Percentiles rank a stretch among this genome's conserved stretches.
These are phyloP conservation scores for Nasonia longicornis DNA, from an alignment of 1,140 invertebrate species.

Conservation along the genomic window DNA sequence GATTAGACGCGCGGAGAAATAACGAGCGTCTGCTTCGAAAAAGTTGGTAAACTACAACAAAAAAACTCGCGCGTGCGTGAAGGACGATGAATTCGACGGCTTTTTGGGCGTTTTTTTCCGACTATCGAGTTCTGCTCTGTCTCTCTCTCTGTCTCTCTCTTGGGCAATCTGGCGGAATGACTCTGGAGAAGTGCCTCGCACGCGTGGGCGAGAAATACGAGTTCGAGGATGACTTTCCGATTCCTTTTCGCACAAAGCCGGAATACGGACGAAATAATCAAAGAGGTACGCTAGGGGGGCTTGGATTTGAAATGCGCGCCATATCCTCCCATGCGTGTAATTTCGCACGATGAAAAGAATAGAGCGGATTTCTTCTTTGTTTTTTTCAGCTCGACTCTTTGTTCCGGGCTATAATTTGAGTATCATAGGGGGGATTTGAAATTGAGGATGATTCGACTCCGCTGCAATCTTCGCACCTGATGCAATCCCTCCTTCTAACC, in stretches of 20 bases:
- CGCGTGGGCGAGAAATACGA: slow-evolving; percentile 30
- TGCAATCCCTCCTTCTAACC: neutral
- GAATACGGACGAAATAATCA: neutral
- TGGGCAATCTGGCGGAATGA: slow-evolving; percentile 30
- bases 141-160: neutral
- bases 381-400: neutral
- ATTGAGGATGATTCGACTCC: neutral
- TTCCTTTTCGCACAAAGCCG: neutral
- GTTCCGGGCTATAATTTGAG: neutral
- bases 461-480: neutral
- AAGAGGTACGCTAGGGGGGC: too few species aligned
- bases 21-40: neutral
- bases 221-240: slow-evolving; percentile 9
- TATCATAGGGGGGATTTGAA: neutral
- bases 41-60: neutral
- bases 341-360: neutral
- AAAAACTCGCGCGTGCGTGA: too few species aligned
- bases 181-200: slow-evolving; percentile 5
- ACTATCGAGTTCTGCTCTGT: neutral
- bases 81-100: too few species aligned
- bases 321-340: neutral
- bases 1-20: neutral
- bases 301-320: neutral
- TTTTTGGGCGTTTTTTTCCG: too few species aligned
- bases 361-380: neutral